Base-by-base conservation (phyloP, 2,113 vertebrate species). In the Gallinago media region DNA sequence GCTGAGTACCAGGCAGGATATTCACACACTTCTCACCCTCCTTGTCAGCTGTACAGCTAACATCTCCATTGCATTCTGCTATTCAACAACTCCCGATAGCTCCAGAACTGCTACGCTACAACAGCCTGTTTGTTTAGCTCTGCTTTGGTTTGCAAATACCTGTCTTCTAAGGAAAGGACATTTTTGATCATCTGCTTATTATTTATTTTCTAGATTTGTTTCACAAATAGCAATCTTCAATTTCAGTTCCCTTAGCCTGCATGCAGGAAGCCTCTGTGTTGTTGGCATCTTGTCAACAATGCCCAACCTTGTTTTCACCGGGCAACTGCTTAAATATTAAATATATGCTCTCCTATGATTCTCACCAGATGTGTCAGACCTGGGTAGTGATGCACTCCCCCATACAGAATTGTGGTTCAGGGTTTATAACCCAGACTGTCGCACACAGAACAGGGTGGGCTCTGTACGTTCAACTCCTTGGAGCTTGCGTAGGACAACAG, bases 71-170 rank as follows among this genome's bases (percentile, higher is more conserved):
- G 34, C 46, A 27, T 34, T 56, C 36, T 18, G 34, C 59, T 58
- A 8, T 15, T 47, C 2, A 0, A 15, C 56, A 52, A 1, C 34
- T 42, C 23, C 76, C 1, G 49, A 46, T 2, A 52, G 52, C 46
- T 47, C 59, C 66, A 36, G 25, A 44, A 63, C 31, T 12, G 8
- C 56, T 38, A 5, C 1, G 38, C 40, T 15, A 27, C 40, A 34
- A 10, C 29, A 32, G 50, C 61, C 40, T n/a, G 22, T 23, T 71
- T 42, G 17, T 5, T 61, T 23, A 32, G 38, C 31, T 73, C 52
- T 36, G 59, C 46, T 83, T 67, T 54, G 40, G 34, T 42, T 88
- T 76, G 76, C 71, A 73, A 66, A 73, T 36, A 27, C 7, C 26
- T 2, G 26, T 25, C 59, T 66, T 59, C 47, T 49, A 66, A 32